Conservation (phyloP, 2,113 vertebrate genomes). For the Seriola rivoliana region DNA sequence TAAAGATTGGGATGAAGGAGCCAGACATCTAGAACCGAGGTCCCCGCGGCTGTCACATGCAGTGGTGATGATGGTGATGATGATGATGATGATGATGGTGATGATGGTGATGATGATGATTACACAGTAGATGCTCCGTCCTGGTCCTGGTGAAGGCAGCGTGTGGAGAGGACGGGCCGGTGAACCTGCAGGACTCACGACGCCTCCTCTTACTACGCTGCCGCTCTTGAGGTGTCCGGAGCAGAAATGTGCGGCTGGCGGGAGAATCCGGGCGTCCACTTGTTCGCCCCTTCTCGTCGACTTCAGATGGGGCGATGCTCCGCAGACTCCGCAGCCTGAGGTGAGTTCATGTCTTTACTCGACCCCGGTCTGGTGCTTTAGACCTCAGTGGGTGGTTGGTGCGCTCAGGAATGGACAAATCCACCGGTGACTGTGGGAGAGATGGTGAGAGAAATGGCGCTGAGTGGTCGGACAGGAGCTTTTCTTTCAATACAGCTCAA, state of each 20-base stretch:
- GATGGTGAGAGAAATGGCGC: background rate
- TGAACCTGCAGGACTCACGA: constrained; percentile 18
- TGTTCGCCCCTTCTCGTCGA: background rate
- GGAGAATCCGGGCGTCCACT: background rate
- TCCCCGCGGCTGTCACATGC: background rate
- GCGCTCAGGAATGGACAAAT: background rate
- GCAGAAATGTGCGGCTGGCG: constrained; percentile 15
- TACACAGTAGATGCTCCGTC: background rate
- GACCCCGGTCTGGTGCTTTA: background rate
- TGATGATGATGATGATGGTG: no score
- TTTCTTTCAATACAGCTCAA: background rate
- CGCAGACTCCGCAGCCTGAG: constrained; percentile 2
- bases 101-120: background rate
- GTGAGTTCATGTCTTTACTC: constrained; percentile 43
- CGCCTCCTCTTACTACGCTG: background rate
- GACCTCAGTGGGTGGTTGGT: background rate
- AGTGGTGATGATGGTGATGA: background rate
- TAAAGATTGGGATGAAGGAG: constrained; percentile 13
- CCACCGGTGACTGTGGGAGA: background rate
- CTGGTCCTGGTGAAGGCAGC: background rate
- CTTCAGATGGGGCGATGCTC: constrained; percentile 4
- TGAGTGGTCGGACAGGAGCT: background rate
- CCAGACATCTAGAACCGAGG: background rate
- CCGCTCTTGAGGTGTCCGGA: constrained; percentile 7
- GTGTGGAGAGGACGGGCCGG: background rate